phyloP scores from a whole-genome alignment of 2,797 vertebrate species.

The Tachyglossus aculeatus region DNA sequence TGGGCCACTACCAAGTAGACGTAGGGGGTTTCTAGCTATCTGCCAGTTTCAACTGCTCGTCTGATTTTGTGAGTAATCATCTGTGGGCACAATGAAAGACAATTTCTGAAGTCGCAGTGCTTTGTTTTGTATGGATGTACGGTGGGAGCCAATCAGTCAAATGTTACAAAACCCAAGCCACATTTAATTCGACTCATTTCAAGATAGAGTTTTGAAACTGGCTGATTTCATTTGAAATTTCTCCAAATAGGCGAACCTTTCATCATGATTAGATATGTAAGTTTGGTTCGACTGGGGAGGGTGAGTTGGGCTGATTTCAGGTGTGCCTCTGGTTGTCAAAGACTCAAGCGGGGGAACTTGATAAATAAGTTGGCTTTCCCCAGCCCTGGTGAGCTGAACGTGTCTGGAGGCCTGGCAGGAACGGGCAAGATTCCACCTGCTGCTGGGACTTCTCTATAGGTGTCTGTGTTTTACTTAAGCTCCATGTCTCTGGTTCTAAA shows the following conservation, averaged over 20 bases:
- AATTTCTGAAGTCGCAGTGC: slow-evolving; percentile 2
- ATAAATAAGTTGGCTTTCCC: background rate
- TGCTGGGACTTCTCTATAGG: background rate
- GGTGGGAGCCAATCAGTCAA: background rate
- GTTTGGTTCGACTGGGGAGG: background rate
- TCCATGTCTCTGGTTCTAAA: too few species aligned
- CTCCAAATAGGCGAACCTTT: slow-evolving; percentile 11
- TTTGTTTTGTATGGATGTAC: background rate
- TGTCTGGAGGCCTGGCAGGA: background rate
- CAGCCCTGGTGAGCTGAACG: background rate
- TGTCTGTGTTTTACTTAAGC: background rate
- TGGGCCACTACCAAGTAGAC: background rate
- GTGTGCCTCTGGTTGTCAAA: background rate
- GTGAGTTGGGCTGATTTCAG: slow-evolving; percentile 7
- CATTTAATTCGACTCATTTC: slow-evolving; percentile 33
- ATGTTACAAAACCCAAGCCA: slow-evolving; percentile 25
- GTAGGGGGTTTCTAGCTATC: background rate
- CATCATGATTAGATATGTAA: slow-evolving; percentile 35
- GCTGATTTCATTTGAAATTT: slow-evolving; percentile 28
- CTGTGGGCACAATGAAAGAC: slow-evolving; percentile 10
- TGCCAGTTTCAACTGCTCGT: background rate
- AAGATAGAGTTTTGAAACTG: slow-evolving; percentile 16
- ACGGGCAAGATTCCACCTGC: background rate
- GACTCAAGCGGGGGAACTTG: background rate
- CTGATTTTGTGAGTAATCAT: too few species aligned